Evolutionary conservation across 2,797 vertebrate species (phyloP).

Genomic region (Oryzias dopingdopingensis): DNA sequence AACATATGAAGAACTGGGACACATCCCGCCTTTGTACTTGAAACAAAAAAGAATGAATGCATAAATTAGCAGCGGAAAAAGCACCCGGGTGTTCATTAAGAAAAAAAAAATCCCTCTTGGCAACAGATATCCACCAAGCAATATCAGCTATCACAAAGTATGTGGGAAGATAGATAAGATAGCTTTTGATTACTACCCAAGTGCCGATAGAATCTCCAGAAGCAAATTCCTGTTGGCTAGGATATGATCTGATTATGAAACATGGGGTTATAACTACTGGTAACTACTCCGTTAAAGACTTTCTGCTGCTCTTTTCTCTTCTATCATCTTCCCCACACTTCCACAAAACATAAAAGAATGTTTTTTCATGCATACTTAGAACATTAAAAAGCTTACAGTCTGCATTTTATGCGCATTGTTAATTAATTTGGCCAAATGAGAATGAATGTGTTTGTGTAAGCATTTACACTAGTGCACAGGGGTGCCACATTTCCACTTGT

Average conservation of each 20-base stretch:
- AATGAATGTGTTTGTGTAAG: conserved; percentile 31
- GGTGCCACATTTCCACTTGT: conserved; percentile 19
- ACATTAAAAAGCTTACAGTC: conserved; percentile 14
- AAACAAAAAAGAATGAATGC: conserved; percentile 78
- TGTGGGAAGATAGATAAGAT: conserved; percentile 44
- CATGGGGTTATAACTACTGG: conserved; percentile 30
- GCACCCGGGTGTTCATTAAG: conserved; percentile 45
- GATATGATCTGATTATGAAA: conserved; percentile 58
- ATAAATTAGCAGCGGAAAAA: conserved; percentile 73
- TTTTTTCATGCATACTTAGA: conserved; percentile 1
- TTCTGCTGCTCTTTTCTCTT: background rate
- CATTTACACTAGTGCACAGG: conserved; percentile 1
- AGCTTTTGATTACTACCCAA: conserved; percentile 52
- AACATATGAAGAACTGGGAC: conserved; percentile 70
- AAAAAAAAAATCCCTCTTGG: conserved; percentile 39
- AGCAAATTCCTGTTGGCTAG: conserved; percentile 34
- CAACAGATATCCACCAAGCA: conserved; percentile 50
- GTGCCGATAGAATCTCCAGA: conserved; percentile 32
- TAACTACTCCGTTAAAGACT: conserved; percentile 46
- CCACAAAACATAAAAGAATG: background rate
- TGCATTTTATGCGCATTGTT: conserved; percentile 40
- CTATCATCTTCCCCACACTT: background rate
- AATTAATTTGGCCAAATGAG: conserved; percentile 43
- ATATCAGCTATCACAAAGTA: conserved; percentile 31
- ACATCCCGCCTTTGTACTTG: conserved; percentile 71